A percentile compares a stretch with the other conserved stretches of the same genome.
Conservation (phyloP, 2,797 vertebrate species). For the Leucoraja ocellata region DNA sequence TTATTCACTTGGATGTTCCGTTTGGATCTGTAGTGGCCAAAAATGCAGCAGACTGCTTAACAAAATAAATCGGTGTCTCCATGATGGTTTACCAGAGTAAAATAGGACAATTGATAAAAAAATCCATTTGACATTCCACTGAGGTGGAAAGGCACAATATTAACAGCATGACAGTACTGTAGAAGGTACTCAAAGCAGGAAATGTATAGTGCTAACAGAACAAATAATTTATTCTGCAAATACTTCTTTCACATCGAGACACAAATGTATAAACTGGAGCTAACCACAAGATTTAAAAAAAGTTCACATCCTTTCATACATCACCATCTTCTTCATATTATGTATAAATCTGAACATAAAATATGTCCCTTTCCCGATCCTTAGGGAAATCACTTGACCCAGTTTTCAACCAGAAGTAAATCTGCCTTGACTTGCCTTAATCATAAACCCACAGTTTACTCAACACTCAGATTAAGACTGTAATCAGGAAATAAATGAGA, state of each 20-base stretch:
- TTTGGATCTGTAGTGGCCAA: neutral
- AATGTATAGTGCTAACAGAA: slow-evolving; percentile 18
- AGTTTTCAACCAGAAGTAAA: neutral
- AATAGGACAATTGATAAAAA: slow-evolving; percentile 26
- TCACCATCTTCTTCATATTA: neutral
- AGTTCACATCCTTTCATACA: neutral
- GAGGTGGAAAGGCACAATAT: neutral
- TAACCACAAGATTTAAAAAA: neutral
- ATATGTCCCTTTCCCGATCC: neutral
- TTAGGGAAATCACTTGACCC: neutral
- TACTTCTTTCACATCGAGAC: neutral
- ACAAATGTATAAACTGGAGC: neutral
- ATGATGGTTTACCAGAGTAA: slow-evolving; percentile 14
- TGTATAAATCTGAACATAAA: neutral
- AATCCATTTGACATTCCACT: slow-evolving; percentile 18
- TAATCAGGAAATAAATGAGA: neutral
- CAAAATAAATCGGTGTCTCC: slow-evolving; percentile 28
- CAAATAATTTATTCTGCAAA: neutral
- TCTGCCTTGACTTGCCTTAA: neutral
- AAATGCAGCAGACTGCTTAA: slow-evolving; percentile 24
- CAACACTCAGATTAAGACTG: neutral
- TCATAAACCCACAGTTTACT: no score
- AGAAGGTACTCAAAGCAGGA: slow-evolving; percentile 11
- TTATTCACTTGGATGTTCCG: no score
- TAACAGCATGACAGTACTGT: neutral